These are phyloP conservation scores for Nycticorax nycticorax DNA, from an alignment of 2,113 vertebrate species.

Conservation along the genomic window DNA sequence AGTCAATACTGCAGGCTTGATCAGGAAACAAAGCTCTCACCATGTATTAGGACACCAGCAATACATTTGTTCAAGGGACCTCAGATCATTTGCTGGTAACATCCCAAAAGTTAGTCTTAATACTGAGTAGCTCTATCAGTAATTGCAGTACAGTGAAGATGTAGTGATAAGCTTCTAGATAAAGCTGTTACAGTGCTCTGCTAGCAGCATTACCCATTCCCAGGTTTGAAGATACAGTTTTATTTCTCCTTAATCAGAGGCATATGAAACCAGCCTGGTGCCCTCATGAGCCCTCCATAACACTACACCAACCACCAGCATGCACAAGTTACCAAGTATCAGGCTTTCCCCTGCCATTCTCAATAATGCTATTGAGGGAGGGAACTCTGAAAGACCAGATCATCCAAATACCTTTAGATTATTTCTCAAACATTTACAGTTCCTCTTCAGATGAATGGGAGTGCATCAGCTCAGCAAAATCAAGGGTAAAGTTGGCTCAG, in stretches of 20 bases:
- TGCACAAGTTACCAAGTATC: neutral
- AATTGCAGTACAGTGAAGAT: neutral
- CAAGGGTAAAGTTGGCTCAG: neutral
- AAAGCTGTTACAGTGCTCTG: neutral
- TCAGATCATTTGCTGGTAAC: neutral
- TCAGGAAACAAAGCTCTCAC: neutral
- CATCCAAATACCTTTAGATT: neutral
- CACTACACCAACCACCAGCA: neutral
- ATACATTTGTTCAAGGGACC: neutral
- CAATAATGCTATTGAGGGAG: neutral
- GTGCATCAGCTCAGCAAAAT: neutral
- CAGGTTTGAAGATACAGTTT: neutral
- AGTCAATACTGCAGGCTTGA: neutral
- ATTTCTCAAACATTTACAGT: neutral
- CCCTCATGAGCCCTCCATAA: neutral
- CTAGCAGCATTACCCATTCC: neutral
- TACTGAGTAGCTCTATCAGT: neutral
- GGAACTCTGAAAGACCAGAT: neutral
- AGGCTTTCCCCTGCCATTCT: neutral
- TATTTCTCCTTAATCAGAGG: neutral
- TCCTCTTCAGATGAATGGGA: neutral
- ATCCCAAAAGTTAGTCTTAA: neutral
- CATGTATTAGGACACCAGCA: neutral
- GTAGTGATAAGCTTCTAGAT: neutral
- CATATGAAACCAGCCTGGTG: neutral